Conservation (phyloP, 2,113 vertebrate species). For the Tetraodon nigroviridis region DNA sequence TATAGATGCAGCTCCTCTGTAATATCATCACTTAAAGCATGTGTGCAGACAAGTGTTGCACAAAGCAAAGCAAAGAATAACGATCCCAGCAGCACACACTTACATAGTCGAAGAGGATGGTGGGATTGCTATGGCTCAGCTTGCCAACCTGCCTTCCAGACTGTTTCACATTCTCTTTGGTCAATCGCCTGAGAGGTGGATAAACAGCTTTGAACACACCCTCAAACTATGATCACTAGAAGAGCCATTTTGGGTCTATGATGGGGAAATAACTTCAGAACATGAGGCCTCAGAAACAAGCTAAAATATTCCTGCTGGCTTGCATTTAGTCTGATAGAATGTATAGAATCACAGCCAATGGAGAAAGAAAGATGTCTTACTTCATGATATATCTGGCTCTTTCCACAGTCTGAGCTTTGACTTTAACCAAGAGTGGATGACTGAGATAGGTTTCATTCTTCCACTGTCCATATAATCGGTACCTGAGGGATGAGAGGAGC, state of each 20-base stretch:
- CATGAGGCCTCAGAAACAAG: no score
- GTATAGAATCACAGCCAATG: neutral
- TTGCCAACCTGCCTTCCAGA: conserved; percentile 99
- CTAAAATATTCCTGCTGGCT: no score
- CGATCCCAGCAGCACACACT: conserved; percentile 50
- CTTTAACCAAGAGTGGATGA: conserved; percentile 93
- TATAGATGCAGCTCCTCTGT: neutral
- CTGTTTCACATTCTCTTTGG: conserved; percentile 99
- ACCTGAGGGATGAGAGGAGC: conserved; percentile 72
- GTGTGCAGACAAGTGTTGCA: neutral
- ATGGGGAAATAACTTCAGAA: no score
- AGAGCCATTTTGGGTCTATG: no score
- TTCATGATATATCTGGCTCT: conserved; percentile 95
- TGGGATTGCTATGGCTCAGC: conserved; percentile 98
- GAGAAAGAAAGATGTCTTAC: conserved; percentile 73
- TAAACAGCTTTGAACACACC: neutral
- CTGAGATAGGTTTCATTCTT: conserved; percentile 96
- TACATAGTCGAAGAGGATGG: conserved; percentile 99
- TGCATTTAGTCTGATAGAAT: no score
- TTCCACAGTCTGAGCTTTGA: conserved; percentile 96
- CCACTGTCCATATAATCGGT: conserved; percentile 97
- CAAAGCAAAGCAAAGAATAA: neutral
- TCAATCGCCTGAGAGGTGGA: conserved; percentile 80
- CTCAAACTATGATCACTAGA: no score
- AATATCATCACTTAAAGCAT: neutral